Evolutionary conservation across 64 coral and sea anemone genomes (phyloP).

Genomic region (Pocillopora damicornis): DNA sequence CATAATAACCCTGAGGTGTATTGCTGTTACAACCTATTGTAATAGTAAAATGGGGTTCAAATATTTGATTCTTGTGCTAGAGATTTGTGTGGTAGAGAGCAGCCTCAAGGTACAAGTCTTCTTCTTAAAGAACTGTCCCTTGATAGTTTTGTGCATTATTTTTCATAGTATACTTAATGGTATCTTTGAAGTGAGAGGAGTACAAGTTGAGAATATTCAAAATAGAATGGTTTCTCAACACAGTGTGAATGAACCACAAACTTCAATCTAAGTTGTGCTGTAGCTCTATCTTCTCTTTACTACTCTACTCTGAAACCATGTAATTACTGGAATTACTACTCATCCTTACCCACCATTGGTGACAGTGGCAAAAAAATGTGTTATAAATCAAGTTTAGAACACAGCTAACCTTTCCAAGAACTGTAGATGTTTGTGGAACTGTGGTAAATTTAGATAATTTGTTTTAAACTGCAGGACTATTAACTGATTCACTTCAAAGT

Average conservation of each 20-base stretch:
- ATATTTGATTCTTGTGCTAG: constrained; percentile 37
- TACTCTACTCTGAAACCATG: no score
- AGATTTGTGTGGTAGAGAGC: constrained; percentile 21
- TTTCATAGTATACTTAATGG: constrained; percentile 24
- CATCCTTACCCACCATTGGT: no score
- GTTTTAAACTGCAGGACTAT: constrained; percentile 5
- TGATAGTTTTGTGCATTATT: constrained; percentile 29
- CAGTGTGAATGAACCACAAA: background rate
- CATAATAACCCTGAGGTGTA: constrained; percentile 47
- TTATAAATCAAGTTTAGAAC: no score
- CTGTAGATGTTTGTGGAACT: no score
- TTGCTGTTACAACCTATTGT: constrained; percentile 44
- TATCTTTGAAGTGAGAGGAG: background rate
- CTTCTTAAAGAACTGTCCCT: constrained; percentile 31
- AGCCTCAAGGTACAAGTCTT: constrained; percentile 48
- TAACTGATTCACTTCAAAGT: constrained; percentile 12
- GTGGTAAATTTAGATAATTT: constrained; percentile 22
- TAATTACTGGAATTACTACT: no score
- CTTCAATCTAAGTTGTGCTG: constrained; percentile 29
- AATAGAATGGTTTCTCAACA: constrained; percentile 16
- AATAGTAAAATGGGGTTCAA: constrained; percentile 27
- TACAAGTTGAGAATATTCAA: constrained; percentile 26
- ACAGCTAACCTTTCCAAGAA: background rate
- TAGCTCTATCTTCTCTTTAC: background rate
- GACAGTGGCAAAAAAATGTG: no score